Evolutionary conservation across 2,113 vertebrate species (phyloP).

Genomic region (Fulica atra): DNA sequence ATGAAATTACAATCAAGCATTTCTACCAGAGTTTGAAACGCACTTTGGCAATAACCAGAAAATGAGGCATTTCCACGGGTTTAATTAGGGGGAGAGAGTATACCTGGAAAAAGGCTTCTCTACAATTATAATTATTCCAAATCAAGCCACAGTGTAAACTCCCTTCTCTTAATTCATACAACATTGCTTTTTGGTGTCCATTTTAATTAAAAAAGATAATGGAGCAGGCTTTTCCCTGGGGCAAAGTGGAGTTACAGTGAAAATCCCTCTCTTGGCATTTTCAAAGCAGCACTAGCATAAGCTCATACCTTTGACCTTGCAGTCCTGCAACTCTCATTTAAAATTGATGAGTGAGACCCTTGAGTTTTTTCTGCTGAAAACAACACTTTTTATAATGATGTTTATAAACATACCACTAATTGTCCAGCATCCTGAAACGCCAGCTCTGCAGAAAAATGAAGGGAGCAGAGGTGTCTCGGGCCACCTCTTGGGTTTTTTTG

Average conservation of each 20-base stretch:
- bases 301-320: constrained; percentile 22
- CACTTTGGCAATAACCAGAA: constrained; percentile 65
- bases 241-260: neutral
- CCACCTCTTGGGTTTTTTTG: neutral
- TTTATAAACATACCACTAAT: constrained; percentile 22
- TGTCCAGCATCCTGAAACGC: neutral
- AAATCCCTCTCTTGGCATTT: constrained; percentile 21
- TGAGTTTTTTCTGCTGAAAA: constrained; percentile 42
- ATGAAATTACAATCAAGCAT: constrained; percentile 67
- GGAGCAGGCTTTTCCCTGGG: neutral
- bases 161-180: constrained; percentile 1
- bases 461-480: neutral
- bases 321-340: constrained; percentile 15
- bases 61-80: constrained; percentile 63
- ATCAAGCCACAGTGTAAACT: neutral
- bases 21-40: constrained; percentile 65
- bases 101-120: constrained; percentile 48
- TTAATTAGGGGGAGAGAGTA: constrained; percentile 50
- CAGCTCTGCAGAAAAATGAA: neutral
- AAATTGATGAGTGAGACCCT: constrained; percentile 41
- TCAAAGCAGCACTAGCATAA: neutral
- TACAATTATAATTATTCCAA: constrained; percentile 56
- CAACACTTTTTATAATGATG: neutral
- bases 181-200: neutral
- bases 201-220: constrained; percentile 28